Conservation (phyloP, 2,113 vertebrate genomes). For the Rhinopomastus cyanomelas region DNA sequence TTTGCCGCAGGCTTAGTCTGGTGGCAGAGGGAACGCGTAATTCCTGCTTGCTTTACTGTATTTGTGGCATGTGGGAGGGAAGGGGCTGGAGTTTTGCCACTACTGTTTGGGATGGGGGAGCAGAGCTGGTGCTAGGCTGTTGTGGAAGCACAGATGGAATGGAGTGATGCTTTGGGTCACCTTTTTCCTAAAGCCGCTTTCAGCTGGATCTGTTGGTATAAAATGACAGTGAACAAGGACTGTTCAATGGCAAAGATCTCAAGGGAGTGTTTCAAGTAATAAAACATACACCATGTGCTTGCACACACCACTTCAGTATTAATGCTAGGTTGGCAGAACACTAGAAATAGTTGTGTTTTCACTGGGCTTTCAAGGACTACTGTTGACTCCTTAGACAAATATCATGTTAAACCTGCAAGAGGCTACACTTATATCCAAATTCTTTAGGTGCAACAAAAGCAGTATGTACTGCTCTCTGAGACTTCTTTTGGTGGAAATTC, state of each 20-base stretch:
- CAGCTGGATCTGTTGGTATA: background rate
- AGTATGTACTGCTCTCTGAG: background rate
- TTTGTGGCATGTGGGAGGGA: background rate
- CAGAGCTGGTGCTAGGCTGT: accelerated
- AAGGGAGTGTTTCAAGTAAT: background rate
- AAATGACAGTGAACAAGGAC: background rate
- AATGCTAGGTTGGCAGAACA: background rate
- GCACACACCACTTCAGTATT: background rate
- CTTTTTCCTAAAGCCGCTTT: background rate
- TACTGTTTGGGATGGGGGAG: background rate
- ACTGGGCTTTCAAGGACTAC: background rate
- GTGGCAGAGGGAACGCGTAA: constrained; percentile 41
- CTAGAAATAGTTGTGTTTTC: background rate
- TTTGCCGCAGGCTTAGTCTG: constrained; percentile 63
- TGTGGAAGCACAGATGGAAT: accelerated
- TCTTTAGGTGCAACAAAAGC: background rate
- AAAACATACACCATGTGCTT: accelerated
- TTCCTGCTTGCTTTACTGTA: constrained; percentile 28
- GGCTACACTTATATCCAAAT: background rate
- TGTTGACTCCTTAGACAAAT: background rate
- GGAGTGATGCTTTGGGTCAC: background rate
- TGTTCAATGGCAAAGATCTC: background rate
- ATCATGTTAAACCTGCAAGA: background rate
- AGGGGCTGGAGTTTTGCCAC: background rate
- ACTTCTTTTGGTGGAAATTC: background rate